These are phyloP conservation scores for Pachypanchax playfairii DNA, from an alignment of 2,113 vertebrate species.

Conservation along the genomic window DNA sequence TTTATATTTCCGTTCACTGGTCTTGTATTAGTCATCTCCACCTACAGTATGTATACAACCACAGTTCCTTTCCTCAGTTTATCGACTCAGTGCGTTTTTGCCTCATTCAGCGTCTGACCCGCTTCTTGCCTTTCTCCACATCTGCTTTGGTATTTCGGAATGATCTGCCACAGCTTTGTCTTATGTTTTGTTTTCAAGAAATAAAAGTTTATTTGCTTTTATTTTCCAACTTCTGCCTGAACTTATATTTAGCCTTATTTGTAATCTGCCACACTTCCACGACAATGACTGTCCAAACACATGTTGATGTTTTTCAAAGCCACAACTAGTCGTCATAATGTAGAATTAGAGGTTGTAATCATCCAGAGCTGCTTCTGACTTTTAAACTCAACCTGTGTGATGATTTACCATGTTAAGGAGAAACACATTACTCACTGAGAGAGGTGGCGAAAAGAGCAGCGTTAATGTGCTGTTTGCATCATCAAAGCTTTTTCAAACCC, in stretches of 20 bases:
- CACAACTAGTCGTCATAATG: background rate
- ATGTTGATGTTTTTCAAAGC: background rate
- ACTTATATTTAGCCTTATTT: background rate
- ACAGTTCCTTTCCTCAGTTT: background rate
- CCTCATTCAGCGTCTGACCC: background rate
- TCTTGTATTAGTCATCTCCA: background rate
- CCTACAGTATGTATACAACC: background rate
- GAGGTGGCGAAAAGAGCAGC: slow-evolving; percentile 1
- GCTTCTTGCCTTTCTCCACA: background rate
- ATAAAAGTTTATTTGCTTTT: background rate
- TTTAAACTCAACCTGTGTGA: background rate
- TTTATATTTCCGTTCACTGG: background rate
- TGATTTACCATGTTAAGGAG: slow-evolving; percentile 18
- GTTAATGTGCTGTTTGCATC: slow-evolving; percentile 32
- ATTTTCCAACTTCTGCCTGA: background rate
- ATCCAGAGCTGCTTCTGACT: slow-evolving; percentile 2
- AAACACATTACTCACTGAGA: slow-evolving; percentile 14
- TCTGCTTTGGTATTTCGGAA: background rate
- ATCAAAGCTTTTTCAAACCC: slow-evolving; percentile 33
- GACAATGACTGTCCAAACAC: background rate
- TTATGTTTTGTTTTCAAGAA: background rate
- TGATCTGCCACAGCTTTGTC: too few species aligned
- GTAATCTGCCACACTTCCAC: background rate
- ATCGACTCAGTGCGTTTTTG: background rate
- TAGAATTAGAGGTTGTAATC: background rate